Conservation (phyloP, 2,797 vertebrate genomes). For the Synaphobranchus kaupii region DNA sequence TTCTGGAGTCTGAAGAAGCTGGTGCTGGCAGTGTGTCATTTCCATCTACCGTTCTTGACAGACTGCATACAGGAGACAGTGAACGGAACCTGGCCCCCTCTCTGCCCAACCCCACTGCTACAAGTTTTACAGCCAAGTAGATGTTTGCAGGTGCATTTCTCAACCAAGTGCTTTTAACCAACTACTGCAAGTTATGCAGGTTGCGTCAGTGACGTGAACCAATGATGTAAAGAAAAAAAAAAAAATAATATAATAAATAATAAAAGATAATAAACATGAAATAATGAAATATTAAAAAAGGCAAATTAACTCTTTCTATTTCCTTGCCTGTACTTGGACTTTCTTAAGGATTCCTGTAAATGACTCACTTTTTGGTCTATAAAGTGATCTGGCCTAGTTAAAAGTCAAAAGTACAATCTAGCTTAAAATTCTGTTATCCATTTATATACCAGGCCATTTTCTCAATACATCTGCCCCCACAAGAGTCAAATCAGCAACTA, state of each 20-base stretch:
- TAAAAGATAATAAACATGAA: background rate
- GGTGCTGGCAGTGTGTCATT: slow-evolving; percentile 28
- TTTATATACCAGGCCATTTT: no score
- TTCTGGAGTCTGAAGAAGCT: slow-evolving; percentile 47
- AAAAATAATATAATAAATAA: no score
- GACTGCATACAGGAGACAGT: slow-evolving; percentile 50
- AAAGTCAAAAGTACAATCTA: background rate
- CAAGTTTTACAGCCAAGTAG: background rate
- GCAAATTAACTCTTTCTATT: background rate
- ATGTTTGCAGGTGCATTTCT: background rate
- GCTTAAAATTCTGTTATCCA: background rate
- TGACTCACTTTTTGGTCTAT: background rate
- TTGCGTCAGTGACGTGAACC: background rate
- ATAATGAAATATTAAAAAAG: background rate
- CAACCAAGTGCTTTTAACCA: background rate
- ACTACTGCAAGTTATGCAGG: background rate
- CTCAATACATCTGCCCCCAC: no score
- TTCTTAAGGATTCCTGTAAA: background rate
- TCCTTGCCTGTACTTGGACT: background rate
- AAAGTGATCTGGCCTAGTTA: background rate
- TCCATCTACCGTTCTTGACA: slow-evolving; percentile 31
- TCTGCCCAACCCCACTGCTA: background rate
- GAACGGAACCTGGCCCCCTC: background rate
- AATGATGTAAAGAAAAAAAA: background rate
- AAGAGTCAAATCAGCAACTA: background rate